Evolutionary conservation across 2,888 invertebrate species (phyloP).

Genomic region (Pilophorus perplexus): DNA sequence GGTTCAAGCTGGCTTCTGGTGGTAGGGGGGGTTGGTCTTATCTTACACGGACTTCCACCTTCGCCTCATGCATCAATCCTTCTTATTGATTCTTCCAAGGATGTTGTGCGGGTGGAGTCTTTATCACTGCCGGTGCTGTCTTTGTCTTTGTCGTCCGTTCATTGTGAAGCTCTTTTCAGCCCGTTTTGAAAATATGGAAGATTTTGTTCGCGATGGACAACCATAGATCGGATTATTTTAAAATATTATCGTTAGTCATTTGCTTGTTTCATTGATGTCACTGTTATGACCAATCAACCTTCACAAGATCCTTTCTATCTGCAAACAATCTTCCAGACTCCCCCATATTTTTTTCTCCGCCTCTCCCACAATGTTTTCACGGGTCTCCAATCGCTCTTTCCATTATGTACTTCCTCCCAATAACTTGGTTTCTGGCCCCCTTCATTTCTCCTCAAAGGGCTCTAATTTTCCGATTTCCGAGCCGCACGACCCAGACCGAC

Average conservation of each 20-base stretch:
- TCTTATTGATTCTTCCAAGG: not conserved
- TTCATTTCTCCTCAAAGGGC: not conserved
- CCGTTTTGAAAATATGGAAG: no score
- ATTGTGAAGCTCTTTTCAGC: no score
- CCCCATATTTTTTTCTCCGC: not conserved
- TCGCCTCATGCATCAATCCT: not conserved
- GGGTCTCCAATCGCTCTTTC: conserved; percentile 13
- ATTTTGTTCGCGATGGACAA: no score
- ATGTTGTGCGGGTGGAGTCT: no score
- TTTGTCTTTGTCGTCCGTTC: no score
- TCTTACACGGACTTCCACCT: not conserved
- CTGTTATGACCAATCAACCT: no score
- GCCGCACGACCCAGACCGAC: not conserved
- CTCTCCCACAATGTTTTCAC: not conserved
- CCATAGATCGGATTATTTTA: no score
- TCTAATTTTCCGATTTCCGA: conserved; percentile 10
- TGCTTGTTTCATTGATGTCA: no score
- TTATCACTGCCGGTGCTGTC: no score
- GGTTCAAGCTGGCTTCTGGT: not conserved
- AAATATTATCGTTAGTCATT: no score
- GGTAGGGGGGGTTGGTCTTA: not conserved
- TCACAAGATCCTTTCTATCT: no score
- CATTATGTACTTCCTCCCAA: conserved; percentile 20
- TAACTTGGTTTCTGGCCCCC: conserved; percentile 6
- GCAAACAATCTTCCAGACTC: not conserved